Evolutionary conservation across 2,888 invertebrate genomes (phyloP), one percentile per base, ranked within the genome.

Genomic region (Neoaliturus tenellus): DNA sequence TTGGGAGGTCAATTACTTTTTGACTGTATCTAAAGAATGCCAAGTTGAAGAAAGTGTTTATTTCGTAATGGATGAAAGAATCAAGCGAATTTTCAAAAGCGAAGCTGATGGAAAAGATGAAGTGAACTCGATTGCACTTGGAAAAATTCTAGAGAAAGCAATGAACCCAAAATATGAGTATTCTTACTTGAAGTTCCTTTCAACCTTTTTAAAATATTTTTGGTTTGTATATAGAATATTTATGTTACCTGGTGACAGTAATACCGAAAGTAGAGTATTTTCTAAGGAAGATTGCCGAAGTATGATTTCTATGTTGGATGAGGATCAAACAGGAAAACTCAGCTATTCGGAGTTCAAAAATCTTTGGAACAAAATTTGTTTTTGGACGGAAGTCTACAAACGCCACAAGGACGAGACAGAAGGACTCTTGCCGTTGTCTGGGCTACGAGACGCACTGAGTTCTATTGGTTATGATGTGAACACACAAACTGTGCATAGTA

Each of bases 251-350:
- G 20, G 23, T 23, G 51, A 51, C 17, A 2, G 23, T 4, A 23
- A 20, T 23, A 51, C 51, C 1, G 23, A 2, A 8, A 20, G 14
- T 20, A n/a, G 1, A n/a, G 31, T 28, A 31, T 51, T 51, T 23
- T 8, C 67, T 1, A 67, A 67, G 67, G 67, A 67, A 0, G 31
- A 28, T 3, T 67, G 67, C 23, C 28, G 67, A 14, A 31, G 67
- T 4, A 67, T 67, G 67, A 67, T 67, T 14, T 5, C 67, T 6
- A 67, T 67, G 67, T 17, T 67, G 31, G 67, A 67, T 31, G 67
- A 33, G 0, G 14, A 67, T 67, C 67, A 33, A 17, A 8, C 31
- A 31, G 67, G 67, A 8, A 67, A 67, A 33, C 67, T 67, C 31
- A 33, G 17, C 5, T 67, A 31, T 31, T 31, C 31, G 3, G 67